These are phyloP conservation scores for Morelia viridis DNA, from an alignment of 2,797 vertebrate genomes.

Conservation along the genomic window DNA sequence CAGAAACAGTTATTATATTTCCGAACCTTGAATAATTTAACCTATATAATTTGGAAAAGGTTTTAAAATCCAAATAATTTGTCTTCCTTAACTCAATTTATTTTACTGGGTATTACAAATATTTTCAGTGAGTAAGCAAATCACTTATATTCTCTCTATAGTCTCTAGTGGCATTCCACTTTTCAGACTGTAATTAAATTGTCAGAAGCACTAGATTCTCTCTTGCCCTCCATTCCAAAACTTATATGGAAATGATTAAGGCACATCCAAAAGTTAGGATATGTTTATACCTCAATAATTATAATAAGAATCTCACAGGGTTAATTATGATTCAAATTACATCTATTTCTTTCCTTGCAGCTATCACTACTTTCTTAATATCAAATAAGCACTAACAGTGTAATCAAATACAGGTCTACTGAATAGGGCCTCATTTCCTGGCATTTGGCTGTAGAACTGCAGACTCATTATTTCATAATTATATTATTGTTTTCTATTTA, in stretches of 20 bases:
- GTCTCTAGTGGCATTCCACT: background rate
- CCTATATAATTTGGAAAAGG: background rate
- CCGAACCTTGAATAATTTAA: background rate
- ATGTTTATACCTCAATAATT: background rate
- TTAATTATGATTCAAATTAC: background rate
- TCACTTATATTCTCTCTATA: background rate
- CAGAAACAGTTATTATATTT: background rate
- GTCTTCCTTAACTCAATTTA: conserved; percentile 5
- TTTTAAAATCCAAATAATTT: background rate
- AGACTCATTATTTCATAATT: background rate
- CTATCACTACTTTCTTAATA: background rate
- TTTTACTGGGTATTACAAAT: background rate
- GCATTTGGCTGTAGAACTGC: background rate
- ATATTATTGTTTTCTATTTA: background rate
- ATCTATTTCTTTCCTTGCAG: background rate
- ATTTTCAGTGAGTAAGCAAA: background rate
- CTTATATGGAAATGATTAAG: background rate
- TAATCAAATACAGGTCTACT: background rate
- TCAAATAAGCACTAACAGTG: background rate
- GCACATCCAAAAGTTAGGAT: background rate
- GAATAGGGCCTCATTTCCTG: background rate
- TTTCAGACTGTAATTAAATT: background rate
- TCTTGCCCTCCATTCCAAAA: background rate
- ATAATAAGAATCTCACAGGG: background rate
- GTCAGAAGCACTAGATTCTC: background rate